Base-by-base conservation (phyloP, 2,797 vertebrate species). In the Hippoglossus hippoglossus region DNA sequence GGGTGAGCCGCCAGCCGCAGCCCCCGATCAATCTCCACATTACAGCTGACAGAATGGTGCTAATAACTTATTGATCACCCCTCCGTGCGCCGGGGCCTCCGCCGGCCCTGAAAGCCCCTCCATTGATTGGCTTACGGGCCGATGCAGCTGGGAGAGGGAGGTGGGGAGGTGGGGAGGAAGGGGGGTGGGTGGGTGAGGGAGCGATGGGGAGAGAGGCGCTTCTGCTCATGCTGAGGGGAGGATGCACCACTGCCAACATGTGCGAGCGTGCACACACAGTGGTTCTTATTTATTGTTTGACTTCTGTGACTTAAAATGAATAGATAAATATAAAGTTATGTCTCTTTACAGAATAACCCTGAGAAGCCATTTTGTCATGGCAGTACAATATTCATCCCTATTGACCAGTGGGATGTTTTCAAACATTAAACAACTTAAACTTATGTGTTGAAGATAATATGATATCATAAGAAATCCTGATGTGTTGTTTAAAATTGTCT, bases 31-130 rank as follows among this genome's bases (percentile, higher is more conserved):
- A 98, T 99, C 97, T 97, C 94, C 96, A 97, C 96, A 98, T 99
- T 98, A 98, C 96, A 95, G 96, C 97, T 98, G 98, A 97, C 98
- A 99, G 98, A 98, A 98, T 97, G 97, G 97, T 99, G 98, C 97
- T 99, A 99, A 99, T 98, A 97, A 98, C 97, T 98, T 99, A 99
- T 98, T 96, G 98, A 99, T 99, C 96, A 93, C 83, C 85, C 94
- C 94, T 95, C 95, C 95, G 94, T 84, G 88, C 68, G 79, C 85
- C 94, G 87, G 92, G 93, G 94, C 95, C 92, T 96, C 94, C 94
- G 90, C 93, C 84, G 94, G 95, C 95, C 94, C 94, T 95, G 94
- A 95, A 95, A 95, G 94, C 93, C 89, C 95, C 90, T 88, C 87
- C 96, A 96, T 96, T 96, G 97, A 97, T 97, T 96, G 95, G 96